phyloP scores from a whole-genome alignment of 1,140 invertebrate genomes.

The Tribolium madens region DNA sequence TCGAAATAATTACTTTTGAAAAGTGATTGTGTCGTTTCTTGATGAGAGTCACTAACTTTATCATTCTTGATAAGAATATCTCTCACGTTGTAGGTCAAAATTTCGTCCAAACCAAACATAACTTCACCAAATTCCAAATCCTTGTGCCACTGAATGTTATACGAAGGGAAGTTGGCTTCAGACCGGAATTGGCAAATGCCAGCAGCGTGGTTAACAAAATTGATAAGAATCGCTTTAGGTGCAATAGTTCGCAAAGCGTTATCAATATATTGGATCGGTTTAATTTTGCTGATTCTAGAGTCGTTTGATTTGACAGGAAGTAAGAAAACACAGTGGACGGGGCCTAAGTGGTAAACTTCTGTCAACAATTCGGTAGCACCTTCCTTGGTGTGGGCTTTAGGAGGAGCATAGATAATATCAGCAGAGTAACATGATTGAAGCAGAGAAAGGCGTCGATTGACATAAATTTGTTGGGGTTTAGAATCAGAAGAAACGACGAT shows the following conservation, averaged over 20 bases:
- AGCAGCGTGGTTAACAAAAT: constrained; percentile 56
- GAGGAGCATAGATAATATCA: constrained; percentile 55
- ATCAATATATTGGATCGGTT: constrained; percentile 61
- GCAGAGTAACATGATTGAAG: constrained; percentile 56
- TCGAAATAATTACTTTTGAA: constrained; percentile 59
- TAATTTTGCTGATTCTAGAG: constrained; percentile 54
- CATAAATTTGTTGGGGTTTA: constrained; percentile 55
- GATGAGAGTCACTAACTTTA: constrained; percentile 53
- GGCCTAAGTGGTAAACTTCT: constrained; percentile 57
- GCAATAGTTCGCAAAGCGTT: constrained; percentile 56
- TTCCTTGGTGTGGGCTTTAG: constrained; percentile 58
- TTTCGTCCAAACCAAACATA: constrained; percentile 56
- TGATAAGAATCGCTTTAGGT: constrained; percentile 61
- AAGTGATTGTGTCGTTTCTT: constrained; percentile 59
- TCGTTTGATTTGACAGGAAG: constrained; percentile 52
- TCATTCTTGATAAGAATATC: constrained; percentile 59
- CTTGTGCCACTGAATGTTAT: constrained; percentile 58
- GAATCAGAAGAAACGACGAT: constrained; percentile 69
- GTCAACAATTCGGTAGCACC: constrained; percentile 59
- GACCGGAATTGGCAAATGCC: constrained; percentile 56
- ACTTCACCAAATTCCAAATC: constrained; percentile 55
- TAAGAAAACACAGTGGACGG: constrained; percentile 59
- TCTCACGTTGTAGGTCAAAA: constrained; percentile 55
- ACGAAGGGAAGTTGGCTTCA: constrained; percentile 58
- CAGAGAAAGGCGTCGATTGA: constrained; percentile 57